Evolutionary conservation across 2,797 vertebrate genomes (phyloP).

Genomic region (Alcedo quadribrachys): DNA sequence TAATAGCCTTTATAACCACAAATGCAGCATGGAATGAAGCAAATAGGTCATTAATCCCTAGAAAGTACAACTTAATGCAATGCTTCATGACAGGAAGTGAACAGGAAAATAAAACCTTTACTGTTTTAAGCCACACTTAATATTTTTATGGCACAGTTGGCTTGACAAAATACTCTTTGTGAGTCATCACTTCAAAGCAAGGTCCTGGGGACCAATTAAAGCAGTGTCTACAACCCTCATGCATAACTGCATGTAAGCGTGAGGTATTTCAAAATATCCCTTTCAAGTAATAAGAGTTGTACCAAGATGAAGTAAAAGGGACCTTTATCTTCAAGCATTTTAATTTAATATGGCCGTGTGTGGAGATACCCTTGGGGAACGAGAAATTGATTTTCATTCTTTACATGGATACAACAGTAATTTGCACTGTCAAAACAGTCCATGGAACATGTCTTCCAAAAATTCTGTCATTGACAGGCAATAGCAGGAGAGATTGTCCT

Average conservation of each 20-base stretch:
- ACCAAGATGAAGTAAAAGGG: not conserved
- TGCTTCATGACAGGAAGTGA: conserved; percentile 79
- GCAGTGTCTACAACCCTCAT: conserved; percentile 45
- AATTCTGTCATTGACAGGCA: conserved; percentile 5
- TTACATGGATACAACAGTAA: not conserved
- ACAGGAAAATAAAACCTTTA: conserved; percentile 79
- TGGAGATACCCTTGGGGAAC: not conserved
- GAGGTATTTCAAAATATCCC: conserved; percentile 52
- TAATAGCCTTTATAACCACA: conserved; percentile 63
- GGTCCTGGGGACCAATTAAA: conserved; percentile 74
- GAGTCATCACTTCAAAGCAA: conserved; percentile 79
- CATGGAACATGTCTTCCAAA: not conserved
- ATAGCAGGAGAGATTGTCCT: not conserved
- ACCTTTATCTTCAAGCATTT: conserved; percentile 5
- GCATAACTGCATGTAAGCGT: conserved; percentile 2
- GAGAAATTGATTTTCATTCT: conserved; percentile 49
- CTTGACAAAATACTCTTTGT: conserved; percentile 77
- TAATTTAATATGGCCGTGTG: not conserved
- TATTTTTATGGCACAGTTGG: conserved; percentile 77
- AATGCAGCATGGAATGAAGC: conserved; percentile 60
- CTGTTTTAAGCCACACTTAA: conserved; percentile 77
- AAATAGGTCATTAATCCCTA: conserved; percentile 74
- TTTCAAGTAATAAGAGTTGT: conserved; percentile 40
- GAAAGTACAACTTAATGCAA: conserved; percentile 77
- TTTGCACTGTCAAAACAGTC: not conserved